phyloP scores from a whole-genome alignment of 2,888 invertebrate genomes.

The Lissocephala sabroskyi region DNA sequence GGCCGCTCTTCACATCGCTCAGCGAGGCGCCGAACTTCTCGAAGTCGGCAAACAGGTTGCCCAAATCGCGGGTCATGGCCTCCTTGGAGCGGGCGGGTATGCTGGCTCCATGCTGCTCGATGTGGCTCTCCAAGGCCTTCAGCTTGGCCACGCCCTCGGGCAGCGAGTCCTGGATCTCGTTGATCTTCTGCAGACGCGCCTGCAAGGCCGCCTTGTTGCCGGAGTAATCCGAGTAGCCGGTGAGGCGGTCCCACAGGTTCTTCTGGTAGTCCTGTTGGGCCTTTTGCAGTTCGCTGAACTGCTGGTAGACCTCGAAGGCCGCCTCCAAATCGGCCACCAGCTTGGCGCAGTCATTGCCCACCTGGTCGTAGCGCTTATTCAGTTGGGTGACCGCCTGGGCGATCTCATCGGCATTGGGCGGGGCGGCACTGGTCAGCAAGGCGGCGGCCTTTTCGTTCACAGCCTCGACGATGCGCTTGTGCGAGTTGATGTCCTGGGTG shows the following conservation, averaged over 20 bases:
- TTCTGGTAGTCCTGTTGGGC: conserved; percentile 92
- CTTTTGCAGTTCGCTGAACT: conserved; percentile 89
- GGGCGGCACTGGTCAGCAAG: conserved; percentile 74
- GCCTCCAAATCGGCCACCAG: conserved; percentile 83
- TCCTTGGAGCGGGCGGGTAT: conserved; percentile 89
- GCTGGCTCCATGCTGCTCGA: conserved; percentile 79
- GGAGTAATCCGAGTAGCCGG: conserved; percentile 86
- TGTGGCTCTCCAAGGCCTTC: conserved; percentile 81
- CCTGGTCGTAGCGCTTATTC: conserved; percentile 82
- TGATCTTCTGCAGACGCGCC: conserved; percentile 84
- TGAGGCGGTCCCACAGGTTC: conserved; percentile 89
- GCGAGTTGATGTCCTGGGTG: conserved; percentile 90
- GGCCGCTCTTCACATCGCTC: conserved; percentile 83
- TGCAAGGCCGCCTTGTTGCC: conserved; percentile 91
- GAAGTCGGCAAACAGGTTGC: conserved; percentile 85
- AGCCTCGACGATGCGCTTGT: conserved; percentile 91
- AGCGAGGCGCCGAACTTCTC: conserved; percentile 86
- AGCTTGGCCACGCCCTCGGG: conserved; percentile 86
- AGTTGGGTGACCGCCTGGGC: conserved; percentile 81
- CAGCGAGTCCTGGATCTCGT: conserved; percentile 84
- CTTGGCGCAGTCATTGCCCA: conserved; percentile 79
- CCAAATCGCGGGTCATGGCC: conserved; percentile 85
- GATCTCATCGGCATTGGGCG: conserved; percentile 75
- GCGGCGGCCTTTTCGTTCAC: conserved; percentile 90
- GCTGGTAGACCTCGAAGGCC: conserved; percentile 85